Percentiles rank a stretch among this genome's conserved stretches.
These are phyloP conservation scores for Scelioninae gen. 1 DNA, from an alignment of 2,888 invertebrate genomes.

Conservation along the genomic window DNA sequence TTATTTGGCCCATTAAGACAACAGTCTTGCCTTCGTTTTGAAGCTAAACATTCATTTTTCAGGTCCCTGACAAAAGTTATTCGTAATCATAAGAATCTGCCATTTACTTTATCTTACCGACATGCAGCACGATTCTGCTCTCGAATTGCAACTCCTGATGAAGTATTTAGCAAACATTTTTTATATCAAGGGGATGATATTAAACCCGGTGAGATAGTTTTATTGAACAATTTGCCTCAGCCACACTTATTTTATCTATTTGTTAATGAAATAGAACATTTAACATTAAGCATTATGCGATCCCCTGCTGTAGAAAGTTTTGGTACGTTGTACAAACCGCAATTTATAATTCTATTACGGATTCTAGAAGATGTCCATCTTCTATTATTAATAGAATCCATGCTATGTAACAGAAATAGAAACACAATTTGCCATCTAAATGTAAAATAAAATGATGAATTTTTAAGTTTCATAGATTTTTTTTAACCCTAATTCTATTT, in stretches of 20 bases:
- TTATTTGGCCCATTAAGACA: conserved; percentile 36
- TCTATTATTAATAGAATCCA: too few relatives aligned
- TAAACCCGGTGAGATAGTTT: conserved; percentile 10
- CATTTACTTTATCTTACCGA: conserved; percentile 21
- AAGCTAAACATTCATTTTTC: conserved; percentile 26
- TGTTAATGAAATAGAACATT: conserved; percentile 21
- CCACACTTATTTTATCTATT: conserved; percentile 21
- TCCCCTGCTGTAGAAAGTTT: conserved; percentile 10
- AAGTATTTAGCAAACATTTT: conserved; percentile 12
- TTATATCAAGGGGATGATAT: conserved; percentile 47
- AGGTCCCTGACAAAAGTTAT: conserved; percentile 11
- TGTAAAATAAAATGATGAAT: too few relatives aligned
- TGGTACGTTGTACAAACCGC: conserved; percentile 13
- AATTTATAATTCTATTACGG: conserved; percentile 24
- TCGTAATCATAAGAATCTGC: conserved; percentile 37
- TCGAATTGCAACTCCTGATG: conserved; percentile 13
- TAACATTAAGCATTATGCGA: conserved; percentile 14
- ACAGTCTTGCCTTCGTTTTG: conserved; percentile 35
- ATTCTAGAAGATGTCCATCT: not conserved
- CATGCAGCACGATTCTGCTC: conserved; percentile 14
- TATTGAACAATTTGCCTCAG: conserved; percentile 38
- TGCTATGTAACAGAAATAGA: too few relatives aligned
- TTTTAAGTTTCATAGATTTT: too few relatives aligned
- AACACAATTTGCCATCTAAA: too few relatives aligned
- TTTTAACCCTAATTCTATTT: too few relatives aligned